Evolutionary conservation across 2,888 invertebrate genomes (phyloP).

Genomic region (Bedellia somnulentella): DNA sequence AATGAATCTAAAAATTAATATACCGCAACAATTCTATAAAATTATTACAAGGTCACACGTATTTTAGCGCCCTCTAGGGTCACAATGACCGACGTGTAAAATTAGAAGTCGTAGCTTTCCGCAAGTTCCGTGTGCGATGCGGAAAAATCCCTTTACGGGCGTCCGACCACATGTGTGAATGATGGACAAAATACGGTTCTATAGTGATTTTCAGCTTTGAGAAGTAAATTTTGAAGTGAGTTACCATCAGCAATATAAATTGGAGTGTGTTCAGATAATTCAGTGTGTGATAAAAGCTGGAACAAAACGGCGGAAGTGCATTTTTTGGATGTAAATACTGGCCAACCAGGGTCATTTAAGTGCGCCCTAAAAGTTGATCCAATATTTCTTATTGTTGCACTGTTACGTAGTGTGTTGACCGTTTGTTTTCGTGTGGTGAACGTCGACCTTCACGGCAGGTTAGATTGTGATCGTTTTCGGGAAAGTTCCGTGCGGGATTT

Average conservation of each 20-base stretch:
- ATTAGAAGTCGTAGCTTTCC: constrained; percentile 58
- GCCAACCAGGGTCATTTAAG: constrained; percentile 51
- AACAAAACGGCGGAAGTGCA: constrained; percentile 50
- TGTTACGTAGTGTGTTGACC: constrained; percentile 1
- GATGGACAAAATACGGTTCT: constrained; percentile 56
- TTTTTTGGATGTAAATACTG: constrained; percentile 59
- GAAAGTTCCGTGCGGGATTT: constrained; percentile 26
- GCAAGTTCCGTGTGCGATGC: constrained; percentile 59
- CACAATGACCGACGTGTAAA: constrained; percentile 40
- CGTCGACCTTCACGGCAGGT: constrained; percentile 32
- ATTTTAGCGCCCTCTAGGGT: constrained; percentile 41
- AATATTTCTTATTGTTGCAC: constrained; percentile 28
- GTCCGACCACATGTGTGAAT: constrained; percentile 69
- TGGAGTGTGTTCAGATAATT: constrained; percentile 32
- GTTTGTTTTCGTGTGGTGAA: constrained; percentile 2
- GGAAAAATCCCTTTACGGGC: constrained; percentile 70
- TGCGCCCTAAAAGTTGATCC: constrained; percentile 40
- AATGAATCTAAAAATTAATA: background rate
- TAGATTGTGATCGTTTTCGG: constrained; percentile 27
- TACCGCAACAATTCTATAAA: background rate
- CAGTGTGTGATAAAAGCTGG: constrained; percentile 36
- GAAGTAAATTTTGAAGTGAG: constrained; percentile 31
- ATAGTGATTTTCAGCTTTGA: constrained; percentile 37
- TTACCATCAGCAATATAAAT: constrained; percentile 27
- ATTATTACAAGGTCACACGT: constrained; percentile 12